A percentile compares a stretch with the other conserved stretches of the same genome.
phyloP scores from a whole-genome alignment of 2,888 invertebrate species.

The Branchipolynoe longqiensis region DNA sequence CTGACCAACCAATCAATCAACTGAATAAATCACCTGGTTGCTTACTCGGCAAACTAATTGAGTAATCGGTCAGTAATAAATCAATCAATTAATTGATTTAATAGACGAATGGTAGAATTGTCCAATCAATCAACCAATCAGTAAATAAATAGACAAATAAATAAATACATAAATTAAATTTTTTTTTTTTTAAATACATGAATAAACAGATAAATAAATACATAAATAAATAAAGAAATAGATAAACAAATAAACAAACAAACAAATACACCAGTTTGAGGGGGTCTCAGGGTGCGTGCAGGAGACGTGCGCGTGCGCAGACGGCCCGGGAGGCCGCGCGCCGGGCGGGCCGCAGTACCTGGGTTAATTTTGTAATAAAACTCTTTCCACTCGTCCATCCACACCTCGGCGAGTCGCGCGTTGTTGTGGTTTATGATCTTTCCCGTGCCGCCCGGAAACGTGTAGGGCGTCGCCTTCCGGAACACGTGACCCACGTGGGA shows the following conservation, averaged over 20 bases:
- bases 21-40: too few relatives aligned
- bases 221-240: too few relatives aligned
- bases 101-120: too few relatives aligned
- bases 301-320: background rate
- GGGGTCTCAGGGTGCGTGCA: background rate
- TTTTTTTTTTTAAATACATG: too few relatives aligned
- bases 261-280: background rate
- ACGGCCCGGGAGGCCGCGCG: background rate
- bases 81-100: too few relatives aligned
- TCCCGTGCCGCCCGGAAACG: slow-evolving; percentile 94
- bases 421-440: slow-evolving; percentile 97
- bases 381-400: slow-evolving; percentile 99
- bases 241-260: background rate
- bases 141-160: too few relatives aligned
- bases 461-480: slow-evolving; percentile 90
- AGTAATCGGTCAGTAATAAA: too few relatives aligned
- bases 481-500: slow-evolving; percentile 75
- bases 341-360: slow-evolving; percentile 62
- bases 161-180: too few relatives aligned
- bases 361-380: slow-evolving; percentile 71
- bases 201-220: too few relatives aligned
- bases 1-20: too few relatives aligned
- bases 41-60: too few relatives aligned
- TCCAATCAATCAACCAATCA: too few relatives aligned
- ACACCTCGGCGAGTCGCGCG: slow-evolving; percentile 97